These are phyloP conservation scores for Todiramphus saurophagus DNA, from an alignment of 2,113 vertebrate genomes.

Conservation along the genomic window DNA sequence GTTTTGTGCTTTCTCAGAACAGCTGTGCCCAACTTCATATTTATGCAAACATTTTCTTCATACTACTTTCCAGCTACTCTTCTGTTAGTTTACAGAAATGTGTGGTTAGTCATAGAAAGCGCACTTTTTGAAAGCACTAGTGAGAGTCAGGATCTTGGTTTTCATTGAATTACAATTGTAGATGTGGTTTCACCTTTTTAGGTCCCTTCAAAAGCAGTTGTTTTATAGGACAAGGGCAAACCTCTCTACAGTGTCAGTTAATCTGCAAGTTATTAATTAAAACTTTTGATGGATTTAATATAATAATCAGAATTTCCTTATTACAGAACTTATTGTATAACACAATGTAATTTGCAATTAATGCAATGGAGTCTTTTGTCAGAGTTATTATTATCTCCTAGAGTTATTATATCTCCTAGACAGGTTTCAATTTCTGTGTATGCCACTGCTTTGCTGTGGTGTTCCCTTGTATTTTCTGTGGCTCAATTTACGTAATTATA, in stretches of 20 bases:
- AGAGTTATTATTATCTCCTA: too few relatives aligned
- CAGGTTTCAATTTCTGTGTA: not conserved
- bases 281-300: not conserved
- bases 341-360: not conserved
- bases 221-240: not conserved
- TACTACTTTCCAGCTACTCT: not conserved
- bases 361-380: not conserved
- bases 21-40: slow-evolving; percentile 15
- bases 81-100: not conserved
- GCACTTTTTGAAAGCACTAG: not conserved
- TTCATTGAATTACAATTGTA: not conserved
- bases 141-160: not conserved
- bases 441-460: not conserved
- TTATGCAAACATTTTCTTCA: slow-evolving; percentile 21
- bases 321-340: not conserved
- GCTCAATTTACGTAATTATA: not conserved
- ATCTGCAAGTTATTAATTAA: not conserved
- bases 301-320: not conserved
- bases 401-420: not conserved
- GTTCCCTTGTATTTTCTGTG: not conserved
- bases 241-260: not conserved
- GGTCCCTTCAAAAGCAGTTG: not conserved
- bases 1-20: slow-evolving; percentile 29
- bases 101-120: not conserved
- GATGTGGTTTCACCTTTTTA: not conserved